Evolutionary conservation across 2,888 invertebrate species (phyloP).

Genomic region (Disparrhopalites patrizii): DNA sequence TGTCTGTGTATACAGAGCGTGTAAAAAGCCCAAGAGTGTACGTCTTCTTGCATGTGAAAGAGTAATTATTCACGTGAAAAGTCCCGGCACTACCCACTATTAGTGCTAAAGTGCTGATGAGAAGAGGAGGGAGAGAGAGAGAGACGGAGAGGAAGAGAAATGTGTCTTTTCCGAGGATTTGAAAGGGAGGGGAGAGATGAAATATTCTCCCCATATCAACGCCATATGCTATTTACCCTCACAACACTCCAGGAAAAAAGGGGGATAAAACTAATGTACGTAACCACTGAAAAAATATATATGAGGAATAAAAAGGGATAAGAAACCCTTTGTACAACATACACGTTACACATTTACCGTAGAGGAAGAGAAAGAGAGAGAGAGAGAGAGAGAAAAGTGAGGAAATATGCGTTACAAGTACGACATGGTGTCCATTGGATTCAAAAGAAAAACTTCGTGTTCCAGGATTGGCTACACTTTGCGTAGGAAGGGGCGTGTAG

Average conservation of each 20-base stretch:
- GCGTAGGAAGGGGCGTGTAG: constrained; percentile 41
- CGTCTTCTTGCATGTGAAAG: constrained; percentile 33
- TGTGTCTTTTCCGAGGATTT: not conserved
- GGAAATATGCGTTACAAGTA: constrained; percentile 17
- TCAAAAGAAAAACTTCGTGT: constrained; percentile 18
- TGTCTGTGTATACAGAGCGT: no score
- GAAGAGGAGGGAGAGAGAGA: constrained; percentile 1
- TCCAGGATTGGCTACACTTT: constrained; percentile 30
- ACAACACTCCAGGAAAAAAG: no score
- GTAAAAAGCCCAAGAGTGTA: no score
- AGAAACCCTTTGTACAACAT: no score
- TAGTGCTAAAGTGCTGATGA: no score
- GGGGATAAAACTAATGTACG: not conserved
- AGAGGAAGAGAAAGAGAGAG: not conserved
- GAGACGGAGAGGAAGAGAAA: not conserved
- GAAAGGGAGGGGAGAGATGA: not conserved
- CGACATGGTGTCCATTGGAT: constrained; percentile 22
- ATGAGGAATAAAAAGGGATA: no score
- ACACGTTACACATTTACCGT: no score
- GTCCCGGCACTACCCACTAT: no score
- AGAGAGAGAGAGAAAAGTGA: not conserved
- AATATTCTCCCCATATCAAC: no score
- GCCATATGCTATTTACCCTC: no score
- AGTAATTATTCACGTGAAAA: constrained; percentile 30
- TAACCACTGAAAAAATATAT: no score